Percentiles rank a stretch among this genome's conserved stretches.
Conservation (phyloP, 2,797 vertebrate genomes). For the Sebastes melanostomus region DNA sequence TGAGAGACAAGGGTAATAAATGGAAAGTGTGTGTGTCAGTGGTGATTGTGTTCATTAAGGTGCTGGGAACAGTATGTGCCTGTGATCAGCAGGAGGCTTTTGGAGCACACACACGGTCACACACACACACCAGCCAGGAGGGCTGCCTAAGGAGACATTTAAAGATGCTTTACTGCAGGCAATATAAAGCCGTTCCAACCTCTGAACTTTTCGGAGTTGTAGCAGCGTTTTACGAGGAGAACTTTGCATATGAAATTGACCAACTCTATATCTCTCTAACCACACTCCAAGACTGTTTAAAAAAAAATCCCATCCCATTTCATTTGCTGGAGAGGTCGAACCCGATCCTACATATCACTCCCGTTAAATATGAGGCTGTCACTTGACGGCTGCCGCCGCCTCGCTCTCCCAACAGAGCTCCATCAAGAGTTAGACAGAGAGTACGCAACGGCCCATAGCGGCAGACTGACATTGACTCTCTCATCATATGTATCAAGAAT, state of each 20-base stretch:
- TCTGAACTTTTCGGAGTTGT: slow-evolving; percentile 45
- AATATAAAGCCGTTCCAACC: slow-evolving; percentile 51
- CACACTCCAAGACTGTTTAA: not conserved
- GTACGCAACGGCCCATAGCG: not conserved
- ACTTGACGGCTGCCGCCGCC: slow-evolving; percentile 9
- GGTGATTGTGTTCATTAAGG: slow-evolving; percentile 73
- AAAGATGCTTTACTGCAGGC: slow-evolving; percentile 57
- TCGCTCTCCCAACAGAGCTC: slow-evolving; percentile 4
- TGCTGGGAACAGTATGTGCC: slow-evolving; percentile 65
- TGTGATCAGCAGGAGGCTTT: slow-evolving; percentile 62
- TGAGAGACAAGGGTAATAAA: slow-evolving; percentile 69
- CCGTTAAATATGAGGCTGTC: slow-evolving; percentile 44
- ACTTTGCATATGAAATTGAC: slow-evolving; percentile 43
- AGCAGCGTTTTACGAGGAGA: slow-evolving; percentile 31
- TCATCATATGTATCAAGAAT: not conserved
- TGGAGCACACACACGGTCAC: slow-evolving; percentile 28
- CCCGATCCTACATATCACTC: slow-evolving; percentile 25
- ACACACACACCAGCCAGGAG: slow-evolving; percentile 10
- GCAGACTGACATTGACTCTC: slow-evolving; percentile 15
- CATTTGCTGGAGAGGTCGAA: slow-evolving; percentile 25
- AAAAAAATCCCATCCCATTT: slow-evolving; percentile 32
- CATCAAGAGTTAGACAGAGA: slow-evolving; percentile 20
- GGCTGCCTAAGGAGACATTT: slow-evolving; percentile 62
- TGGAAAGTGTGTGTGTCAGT: slow-evolving; percentile 67
- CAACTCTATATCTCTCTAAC: slow-evolving; percentile 4